These are phyloP conservation scores for Dusona sp. DNA, from an alignment of 2,888 invertebrate species.

Conservation along the genomic window DNA sequence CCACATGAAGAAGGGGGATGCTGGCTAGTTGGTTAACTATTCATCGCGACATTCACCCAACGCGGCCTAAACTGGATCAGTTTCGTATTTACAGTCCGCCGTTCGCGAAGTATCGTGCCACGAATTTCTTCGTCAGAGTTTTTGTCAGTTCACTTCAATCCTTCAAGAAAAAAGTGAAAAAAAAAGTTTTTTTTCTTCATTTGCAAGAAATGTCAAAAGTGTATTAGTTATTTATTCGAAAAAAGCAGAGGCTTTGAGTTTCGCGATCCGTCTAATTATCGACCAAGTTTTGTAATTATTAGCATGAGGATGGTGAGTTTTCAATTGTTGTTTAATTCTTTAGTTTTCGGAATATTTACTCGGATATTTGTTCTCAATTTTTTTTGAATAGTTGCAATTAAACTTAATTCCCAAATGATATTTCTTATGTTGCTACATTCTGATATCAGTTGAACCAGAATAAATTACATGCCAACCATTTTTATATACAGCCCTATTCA, in stretches of 20 bases:
- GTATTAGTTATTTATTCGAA: not conserved
- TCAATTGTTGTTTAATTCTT: not conserved
- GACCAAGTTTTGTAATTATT: not conserved
- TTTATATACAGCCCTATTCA: too few species aligned
- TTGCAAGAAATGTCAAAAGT: not conserved
- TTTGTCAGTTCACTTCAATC: not conserved
- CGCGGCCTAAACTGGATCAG: conserved; percentile 79
- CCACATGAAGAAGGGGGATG: conserved; percentile 66
- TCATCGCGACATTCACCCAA: conserved; percentile 80
- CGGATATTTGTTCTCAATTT: too few species aligned
- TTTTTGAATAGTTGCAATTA: too few species aligned
- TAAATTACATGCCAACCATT: too few species aligned
- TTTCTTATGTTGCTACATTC: too few species aligned
- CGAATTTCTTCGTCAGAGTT: not conserved
- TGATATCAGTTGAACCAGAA: too few species aligned
- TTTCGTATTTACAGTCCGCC: conserved; percentile 73
- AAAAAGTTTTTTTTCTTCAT: not conserved
- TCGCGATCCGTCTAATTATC: not conserved
- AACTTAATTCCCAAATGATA: too few species aligned
- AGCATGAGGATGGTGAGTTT: conserved; percentile 35
- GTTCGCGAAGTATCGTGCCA: conserved; percentile 25
- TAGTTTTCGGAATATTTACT: too few species aligned
- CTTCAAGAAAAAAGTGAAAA: not conserved
- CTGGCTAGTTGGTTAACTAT: conserved; percentile 64
- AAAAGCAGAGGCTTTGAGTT: not conserved